phyloP scores from a whole-genome alignment of 2,888 invertebrate species.

The Lasioglossum oenotherae region DNA sequence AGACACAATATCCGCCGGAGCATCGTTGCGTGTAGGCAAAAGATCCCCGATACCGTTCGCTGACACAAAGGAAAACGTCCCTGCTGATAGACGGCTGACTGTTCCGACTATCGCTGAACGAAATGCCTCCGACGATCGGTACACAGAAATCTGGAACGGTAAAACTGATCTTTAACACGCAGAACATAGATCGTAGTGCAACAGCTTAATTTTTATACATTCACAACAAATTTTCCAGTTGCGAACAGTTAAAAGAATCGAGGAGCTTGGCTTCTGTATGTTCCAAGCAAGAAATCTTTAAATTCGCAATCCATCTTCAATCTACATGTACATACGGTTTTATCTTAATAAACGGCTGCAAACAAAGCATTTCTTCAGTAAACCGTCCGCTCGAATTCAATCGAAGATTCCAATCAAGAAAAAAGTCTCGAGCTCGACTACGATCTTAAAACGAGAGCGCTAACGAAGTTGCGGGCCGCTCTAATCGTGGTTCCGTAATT shows the following conservation, averaged over 20 bases:
- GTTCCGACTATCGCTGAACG: constrained; percentile 18
- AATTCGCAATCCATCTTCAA: not conserved
- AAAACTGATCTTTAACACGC: not conserved
- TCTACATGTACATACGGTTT: not conserved
- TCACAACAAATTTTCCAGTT: not conserved
- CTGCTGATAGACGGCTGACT: constrained; percentile 35
- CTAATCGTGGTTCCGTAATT: constrained; percentile 12
- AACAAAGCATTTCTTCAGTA: not conserved
- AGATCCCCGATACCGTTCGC: constrained; percentile 23
- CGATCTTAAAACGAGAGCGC: not conserved
- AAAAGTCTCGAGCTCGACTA: not conserved
- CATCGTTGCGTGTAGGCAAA: constrained; percentile 38
- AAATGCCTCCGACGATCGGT: not conserved
- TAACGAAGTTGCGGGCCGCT: not conserved
- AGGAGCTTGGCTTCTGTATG: not conserved
- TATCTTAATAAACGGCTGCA: not conserved
- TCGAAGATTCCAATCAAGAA: not conserved
- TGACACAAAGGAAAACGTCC: constrained; percentile 34
- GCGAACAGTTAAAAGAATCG: not conserved
- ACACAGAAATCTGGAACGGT: not conserved
- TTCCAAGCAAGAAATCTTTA: not conserved
- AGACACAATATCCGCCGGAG: constrained; percentile 39
- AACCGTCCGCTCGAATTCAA: not conserved
- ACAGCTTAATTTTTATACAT: no score
- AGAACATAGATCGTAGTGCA: not conserved